Percentiles rank a stretch among this genome's conserved stretches.
phyloP scores from a whole-genome alignment of 2,888 invertebrate species.

The Fragum fragum region DNA sequence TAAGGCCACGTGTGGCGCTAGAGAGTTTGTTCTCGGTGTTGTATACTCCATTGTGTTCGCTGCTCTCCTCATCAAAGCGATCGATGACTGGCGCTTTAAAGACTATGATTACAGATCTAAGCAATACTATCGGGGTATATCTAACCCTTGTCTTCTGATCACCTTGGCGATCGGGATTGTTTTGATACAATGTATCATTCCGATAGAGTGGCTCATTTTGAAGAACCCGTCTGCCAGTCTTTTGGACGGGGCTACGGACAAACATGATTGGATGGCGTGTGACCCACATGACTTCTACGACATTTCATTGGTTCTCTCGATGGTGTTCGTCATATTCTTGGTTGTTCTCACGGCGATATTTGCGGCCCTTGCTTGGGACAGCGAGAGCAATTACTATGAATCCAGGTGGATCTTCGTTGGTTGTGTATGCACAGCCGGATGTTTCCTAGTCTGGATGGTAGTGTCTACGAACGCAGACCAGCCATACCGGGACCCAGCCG shows the following conservation, averaged over 20 bases:
- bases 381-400: constrained; percentile 86
- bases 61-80: constrained; percentile 86
- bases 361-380: constrained; percentile 86
- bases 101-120: constrained; percentile 70
- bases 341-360: constrained; percentile 86
- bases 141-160: constrained; percentile 84
- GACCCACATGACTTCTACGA: constrained; percentile 83
- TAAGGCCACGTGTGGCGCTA: constrained; percentile 85
- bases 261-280: constrained; percentile 82
- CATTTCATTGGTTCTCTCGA: constrained; percentile 86
- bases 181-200: constrained; percentile 86
- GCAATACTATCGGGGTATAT: constrained; percentile 75
- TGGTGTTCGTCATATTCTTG: constrained; percentile 86
- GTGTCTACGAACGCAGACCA: constrained; percentile 84
- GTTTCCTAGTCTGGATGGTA: constrained; percentile 87
- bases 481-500: constrained; percentile 84
- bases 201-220: constrained; percentile 87
- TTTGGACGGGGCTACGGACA: constrained; percentile 52
- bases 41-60: constrained; percentile 87
- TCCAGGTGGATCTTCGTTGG: constrained; percentile 85
- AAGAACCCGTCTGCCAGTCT: constrained; percentile 83
- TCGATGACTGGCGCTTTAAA: constrained; percentile 86
- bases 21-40: constrained; percentile 87
- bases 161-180: constrained; percentile 81
- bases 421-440: constrained; percentile 81